Conservation (phyloP, 2,797 vertebrate species). For the Ciconia nigra region DNA sequence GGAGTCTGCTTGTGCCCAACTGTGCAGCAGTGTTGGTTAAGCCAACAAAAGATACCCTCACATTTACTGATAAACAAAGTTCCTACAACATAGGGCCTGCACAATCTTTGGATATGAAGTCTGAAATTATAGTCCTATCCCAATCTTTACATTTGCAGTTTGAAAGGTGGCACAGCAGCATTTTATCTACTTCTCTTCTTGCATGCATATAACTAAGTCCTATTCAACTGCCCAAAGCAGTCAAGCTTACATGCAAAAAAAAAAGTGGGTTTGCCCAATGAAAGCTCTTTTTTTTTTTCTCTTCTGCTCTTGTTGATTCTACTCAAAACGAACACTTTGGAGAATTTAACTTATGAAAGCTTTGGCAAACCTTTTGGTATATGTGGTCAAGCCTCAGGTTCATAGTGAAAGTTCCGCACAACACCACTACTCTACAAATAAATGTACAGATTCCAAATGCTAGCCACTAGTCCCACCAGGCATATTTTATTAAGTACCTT, state of each 20-base stretch:
- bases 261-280: background rate
- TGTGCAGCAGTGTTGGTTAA: background rate
- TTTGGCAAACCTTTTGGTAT: background rate
- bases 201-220: background rate
- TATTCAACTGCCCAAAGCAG: background rate
- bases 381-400: background rate
- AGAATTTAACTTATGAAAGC: background rate
- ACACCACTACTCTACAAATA: background rate
- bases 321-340: background rate
- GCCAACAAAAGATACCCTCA: background rate
- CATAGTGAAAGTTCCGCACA: background rate
- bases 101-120: background rate
- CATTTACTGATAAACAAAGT: background rate
- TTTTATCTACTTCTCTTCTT: background rate
- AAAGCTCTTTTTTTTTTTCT: background rate
- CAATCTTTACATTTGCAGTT: background rate
- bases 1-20: background rate
- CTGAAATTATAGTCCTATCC: background rate
- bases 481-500: background rate
- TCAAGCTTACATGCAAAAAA: background rate
- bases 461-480: background rate
- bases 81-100: background rate
- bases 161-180: background rate
- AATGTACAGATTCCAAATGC: background rate
- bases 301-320: background rate